These are phyloP conservation scores for Leptinotarsa rubiginosa DNA, from an alignment of 2,888 invertebrate species.

Conservation along the genomic window DNA sequence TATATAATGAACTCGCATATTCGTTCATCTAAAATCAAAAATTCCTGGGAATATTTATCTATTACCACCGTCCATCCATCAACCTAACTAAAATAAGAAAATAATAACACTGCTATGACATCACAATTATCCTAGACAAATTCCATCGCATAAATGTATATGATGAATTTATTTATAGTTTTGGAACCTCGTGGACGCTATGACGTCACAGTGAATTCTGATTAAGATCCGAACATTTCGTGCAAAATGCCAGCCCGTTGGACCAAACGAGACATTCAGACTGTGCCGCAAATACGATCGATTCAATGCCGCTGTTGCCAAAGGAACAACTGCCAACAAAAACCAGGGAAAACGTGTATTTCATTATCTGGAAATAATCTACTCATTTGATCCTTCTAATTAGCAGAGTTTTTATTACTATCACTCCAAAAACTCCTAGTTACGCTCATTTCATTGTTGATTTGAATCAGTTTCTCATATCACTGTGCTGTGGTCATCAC, in stretches of 20 bases:
- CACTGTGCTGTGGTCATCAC: no score
- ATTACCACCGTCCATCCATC: not conserved
- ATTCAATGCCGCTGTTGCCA: conserved; percentile 41
- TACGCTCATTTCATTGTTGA: not conserved
- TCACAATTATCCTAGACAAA: conserved; percentile 37
- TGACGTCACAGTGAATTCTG: conserved; percentile 58
- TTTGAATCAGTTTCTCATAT: no score
- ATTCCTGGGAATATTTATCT: not conserved
- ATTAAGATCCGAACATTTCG: conserved; percentile 28
- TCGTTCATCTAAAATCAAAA: not conserved
- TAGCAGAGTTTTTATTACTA: not conserved
- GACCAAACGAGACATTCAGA: conserved; percentile 42
- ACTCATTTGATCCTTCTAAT: not conserved
- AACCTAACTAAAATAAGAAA: conserved; percentile 20
- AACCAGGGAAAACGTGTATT: conserved; percentile 3
- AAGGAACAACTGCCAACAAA: conserved; percentile 5
- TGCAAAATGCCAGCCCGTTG: conserved; percentile 45
- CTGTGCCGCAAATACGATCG: conserved; percentile 52
- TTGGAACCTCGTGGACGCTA: conserved; percentile 61
- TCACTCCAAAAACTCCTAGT: not conserved
- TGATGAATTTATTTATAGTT: conserved; percentile 60
- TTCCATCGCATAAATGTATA: conserved; percentile 34
- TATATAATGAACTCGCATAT: not conserved
- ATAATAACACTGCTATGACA: conserved; percentile 32
- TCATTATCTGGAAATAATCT: conserved; percentile 4